These are phyloP conservation scores for Nasua narica DNA, from an alignment of 2,797 vertebrate genomes.

Conservation along the genomic window DNA sequence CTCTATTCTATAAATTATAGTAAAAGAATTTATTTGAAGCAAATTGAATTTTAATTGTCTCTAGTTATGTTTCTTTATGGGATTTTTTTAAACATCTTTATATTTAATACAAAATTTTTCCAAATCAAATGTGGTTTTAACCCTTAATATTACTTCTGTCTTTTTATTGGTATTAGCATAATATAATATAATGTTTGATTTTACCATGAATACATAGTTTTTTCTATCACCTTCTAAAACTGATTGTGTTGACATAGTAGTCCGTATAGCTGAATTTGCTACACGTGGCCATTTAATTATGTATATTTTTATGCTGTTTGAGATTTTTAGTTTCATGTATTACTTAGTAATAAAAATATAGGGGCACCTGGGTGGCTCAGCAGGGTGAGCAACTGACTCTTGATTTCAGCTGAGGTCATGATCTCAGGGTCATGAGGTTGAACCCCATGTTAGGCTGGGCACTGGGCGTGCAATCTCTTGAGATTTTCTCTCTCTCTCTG, in stretches of 20 bases:
- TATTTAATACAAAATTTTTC: not conserved
- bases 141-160: not conserved
- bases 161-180: not conserved
- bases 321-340: not conserved
- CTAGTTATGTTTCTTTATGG: not conserved
- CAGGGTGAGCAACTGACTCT: not conserved
- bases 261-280: not conserved
- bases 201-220: not conserved
- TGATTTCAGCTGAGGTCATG: not conserved
- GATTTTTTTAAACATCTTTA: slow-evolving; percentile 5
- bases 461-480: not conserved
- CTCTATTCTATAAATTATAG: slow-evolving; percentile 7
- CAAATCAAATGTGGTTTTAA: not conserved
- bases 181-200: not conserved
- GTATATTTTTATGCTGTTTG: not conserved
- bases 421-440: not conserved
- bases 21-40: slow-evolving; percentile 33
- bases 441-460: not conserved
- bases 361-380: not conserved
- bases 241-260: not conserved
- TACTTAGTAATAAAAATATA: not conserved
- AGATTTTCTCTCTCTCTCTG: not conserved
- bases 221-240: not conserved
- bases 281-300: not conserved
- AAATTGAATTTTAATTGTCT: slow-evolving; percentile 34